A percentile compares a stretch with the other conserved stretches of the same genome.
These are phyloP conservation scores for Theristus sp. DNA, from an alignment of 2,888 invertebrate genomes.

Conservation along the genomic window DNA sequence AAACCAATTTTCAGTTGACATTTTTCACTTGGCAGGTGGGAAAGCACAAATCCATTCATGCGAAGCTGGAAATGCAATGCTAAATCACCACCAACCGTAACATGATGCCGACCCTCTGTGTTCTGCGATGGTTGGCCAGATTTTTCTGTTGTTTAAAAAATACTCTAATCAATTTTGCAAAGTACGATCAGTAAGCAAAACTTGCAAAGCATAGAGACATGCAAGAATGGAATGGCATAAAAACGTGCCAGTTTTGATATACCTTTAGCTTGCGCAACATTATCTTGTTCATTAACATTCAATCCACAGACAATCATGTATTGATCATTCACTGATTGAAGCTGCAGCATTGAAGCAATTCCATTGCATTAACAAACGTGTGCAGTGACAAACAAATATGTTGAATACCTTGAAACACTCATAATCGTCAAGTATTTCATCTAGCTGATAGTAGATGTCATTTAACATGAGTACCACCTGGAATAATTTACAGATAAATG, in stretches of 20 bases:
- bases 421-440: constrained; percentile 47
- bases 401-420: background rate
- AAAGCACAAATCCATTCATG: background rate
- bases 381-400: too few species aligned
- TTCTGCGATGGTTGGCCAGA: too few species aligned
- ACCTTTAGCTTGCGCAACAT: background rate
- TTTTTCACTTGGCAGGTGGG: constrained; percentile 1
- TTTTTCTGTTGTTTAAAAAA: too few species aligned
- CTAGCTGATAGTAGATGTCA: constrained; percentile 67
- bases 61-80: background rate
- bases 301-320: constrained; percentile 6
- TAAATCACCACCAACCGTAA: background rate
- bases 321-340: constrained; percentile 6
- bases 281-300: background rate
- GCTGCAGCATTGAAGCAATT: background rate
- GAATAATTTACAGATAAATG: too few species aligned
- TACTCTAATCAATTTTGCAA: too few species aligned
- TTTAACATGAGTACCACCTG: constrained; percentile 53
- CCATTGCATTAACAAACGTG: too few species aligned
- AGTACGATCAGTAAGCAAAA: background rate
- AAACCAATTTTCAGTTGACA: background rate
- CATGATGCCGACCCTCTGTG: constrained; percentile 1
- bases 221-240: too few species aligned
- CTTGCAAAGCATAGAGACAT: too few species aligned
- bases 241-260: too few species aligned